These are phyloP conservation scores for Epirrita christyi DNA, from an alignment of 2,888 invertebrate genomes.

Conservation along the genomic window DNA sequence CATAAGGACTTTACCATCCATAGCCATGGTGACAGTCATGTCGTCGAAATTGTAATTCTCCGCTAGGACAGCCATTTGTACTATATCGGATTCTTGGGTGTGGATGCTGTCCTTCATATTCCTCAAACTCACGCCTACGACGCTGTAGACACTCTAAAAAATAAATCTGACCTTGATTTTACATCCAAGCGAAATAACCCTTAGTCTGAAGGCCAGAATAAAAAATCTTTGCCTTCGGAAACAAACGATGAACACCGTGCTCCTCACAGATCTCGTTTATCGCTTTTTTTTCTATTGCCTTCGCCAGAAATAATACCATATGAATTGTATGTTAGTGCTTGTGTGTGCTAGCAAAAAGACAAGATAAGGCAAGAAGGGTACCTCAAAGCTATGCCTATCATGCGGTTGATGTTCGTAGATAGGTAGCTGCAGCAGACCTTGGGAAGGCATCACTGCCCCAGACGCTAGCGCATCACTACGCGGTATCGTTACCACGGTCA, in stretches of 20 bases:
- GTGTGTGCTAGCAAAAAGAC: too few relatives aligned
- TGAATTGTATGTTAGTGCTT: too few relatives aligned
- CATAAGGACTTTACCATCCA: conserved; percentile 73
- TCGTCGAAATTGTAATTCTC: conserved; percentile 78
- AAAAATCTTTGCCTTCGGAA: too few relatives aligned
- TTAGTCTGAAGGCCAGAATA: too few relatives aligned
- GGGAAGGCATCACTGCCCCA: conserved; percentile 59
- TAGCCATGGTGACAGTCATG: conserved; percentile 79
- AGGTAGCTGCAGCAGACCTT: conserved; percentile 45
- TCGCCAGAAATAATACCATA: too few relatives aligned
- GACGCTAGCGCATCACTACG: conserved; percentile 52
- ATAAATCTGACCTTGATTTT: background rate
- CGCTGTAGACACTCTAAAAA: conserved; percentile 45
- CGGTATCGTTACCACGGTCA: conserved; percentile 71
- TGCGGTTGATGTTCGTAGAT: conserved; percentile 21
- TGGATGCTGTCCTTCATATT: conserved; percentile 33
- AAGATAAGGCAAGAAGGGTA: conserved; percentile 8
- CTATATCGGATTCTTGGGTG: conserved; percentile 39
- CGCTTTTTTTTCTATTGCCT: too few relatives aligned
- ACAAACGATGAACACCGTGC: too few relatives aligned
- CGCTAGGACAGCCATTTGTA: conserved; percentile 77
- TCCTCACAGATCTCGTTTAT: too few relatives aligned
- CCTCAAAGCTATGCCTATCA: conserved; percentile 38
- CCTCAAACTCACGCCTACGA: conserved; percentile 30
- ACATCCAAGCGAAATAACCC: too few relatives aligned